Evolutionary conservation across 2,113 vertebrate species (phyloP).

Genomic region (Dasyprocta punctata): DNA sequence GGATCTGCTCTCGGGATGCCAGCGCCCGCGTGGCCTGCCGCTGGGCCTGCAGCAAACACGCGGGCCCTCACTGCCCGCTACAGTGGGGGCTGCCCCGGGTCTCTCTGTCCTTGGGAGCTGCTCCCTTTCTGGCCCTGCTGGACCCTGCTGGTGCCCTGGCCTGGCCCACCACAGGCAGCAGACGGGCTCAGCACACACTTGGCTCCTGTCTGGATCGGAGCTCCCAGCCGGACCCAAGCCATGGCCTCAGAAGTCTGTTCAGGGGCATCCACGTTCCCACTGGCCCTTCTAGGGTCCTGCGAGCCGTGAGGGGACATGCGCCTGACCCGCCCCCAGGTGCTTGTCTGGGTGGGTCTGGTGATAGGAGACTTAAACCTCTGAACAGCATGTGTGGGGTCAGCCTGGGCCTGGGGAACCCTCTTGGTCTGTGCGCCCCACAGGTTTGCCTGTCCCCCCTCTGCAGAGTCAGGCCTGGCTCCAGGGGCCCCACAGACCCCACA

Average conservation of each 20-base stretch:
- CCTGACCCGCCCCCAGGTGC: too few relatives aligned
- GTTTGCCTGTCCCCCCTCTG: background rate
- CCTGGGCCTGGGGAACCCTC: background rate
- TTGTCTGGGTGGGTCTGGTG: background rate
- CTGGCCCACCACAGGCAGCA: background rate
- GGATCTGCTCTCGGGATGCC: slow-evolving; percentile 84
- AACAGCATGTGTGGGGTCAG: background rate
- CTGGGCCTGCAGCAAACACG: slow-evolving; percentile 73
- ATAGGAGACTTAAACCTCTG: background rate
- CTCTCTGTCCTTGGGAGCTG: fast-evolving
- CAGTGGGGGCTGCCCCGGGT: background rate
- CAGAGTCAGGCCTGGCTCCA: background rate
- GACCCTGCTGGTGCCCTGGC: too few relatives aligned
- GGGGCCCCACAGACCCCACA: fast-evolving
- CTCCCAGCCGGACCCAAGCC: background rate
- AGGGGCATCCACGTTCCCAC: background rate
- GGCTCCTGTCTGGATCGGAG: background rate
- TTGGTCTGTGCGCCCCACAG: background rate
- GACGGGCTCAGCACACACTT: background rate
- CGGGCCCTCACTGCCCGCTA: background rate
- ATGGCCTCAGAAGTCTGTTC: background rate
- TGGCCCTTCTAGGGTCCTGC: background rate
- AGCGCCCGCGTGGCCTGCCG: slow-evolving; percentile 84
- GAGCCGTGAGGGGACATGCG: fast-evolving
- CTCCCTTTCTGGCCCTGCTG: background rate